Evolutionary conservation across 2,888 invertebrate species (phyloP).

Genomic region (Digitonthophagus gazella): DNA sequence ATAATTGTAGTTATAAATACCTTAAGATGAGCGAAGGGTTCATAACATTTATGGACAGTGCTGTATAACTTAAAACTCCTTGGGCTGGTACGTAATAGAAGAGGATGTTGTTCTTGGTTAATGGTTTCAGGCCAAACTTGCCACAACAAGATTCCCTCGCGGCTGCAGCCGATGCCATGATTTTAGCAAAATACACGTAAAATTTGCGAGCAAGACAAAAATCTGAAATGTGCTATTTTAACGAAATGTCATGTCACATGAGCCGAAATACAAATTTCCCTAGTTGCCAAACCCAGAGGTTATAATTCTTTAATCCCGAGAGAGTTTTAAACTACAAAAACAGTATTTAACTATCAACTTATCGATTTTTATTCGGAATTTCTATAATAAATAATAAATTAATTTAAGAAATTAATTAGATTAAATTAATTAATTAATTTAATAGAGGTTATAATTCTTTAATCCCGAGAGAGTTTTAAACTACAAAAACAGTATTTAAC

Average conservation of each 20-base stretch:
- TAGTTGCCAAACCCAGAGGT: too few relatives aligned
- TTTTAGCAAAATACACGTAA: not conserved
- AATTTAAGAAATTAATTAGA: too few relatives aligned
- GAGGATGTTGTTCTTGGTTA: constrained; percentile 68
- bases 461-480: too few relatives aligned
- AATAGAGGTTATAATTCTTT: too few relatives aligned
- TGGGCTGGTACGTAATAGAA: constrained; percentile 75
- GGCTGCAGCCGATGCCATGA: constrained; percentile 40
- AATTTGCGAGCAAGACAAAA: constrained; percentile 1
- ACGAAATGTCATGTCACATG: constrained; percentile 8
- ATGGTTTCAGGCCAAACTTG: constrained; percentile 59
- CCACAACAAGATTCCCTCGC: constrained; percentile 40
- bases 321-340: too few relatives aligned
- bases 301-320: too few relatives aligned
- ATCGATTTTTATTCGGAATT: too few relatives aligned
- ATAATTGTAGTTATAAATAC: constrained; percentile 48
- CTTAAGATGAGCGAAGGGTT: constrained; percentile 75
- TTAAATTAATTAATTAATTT: too few relatives aligned
- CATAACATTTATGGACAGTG: constrained; percentile 80
- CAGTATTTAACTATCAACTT: too few relatives aligned
- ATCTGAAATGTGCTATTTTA: constrained; percentile 10
- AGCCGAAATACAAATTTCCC: constrained; percentile 2
- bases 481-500: too few relatives aligned
- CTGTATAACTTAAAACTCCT: constrained; percentile 74
- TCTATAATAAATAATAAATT: too few relatives aligned